Evolutionary conservation across 2,888 invertebrate species (phyloP).

Genomic region (Caradrina kadenii): DNA sequence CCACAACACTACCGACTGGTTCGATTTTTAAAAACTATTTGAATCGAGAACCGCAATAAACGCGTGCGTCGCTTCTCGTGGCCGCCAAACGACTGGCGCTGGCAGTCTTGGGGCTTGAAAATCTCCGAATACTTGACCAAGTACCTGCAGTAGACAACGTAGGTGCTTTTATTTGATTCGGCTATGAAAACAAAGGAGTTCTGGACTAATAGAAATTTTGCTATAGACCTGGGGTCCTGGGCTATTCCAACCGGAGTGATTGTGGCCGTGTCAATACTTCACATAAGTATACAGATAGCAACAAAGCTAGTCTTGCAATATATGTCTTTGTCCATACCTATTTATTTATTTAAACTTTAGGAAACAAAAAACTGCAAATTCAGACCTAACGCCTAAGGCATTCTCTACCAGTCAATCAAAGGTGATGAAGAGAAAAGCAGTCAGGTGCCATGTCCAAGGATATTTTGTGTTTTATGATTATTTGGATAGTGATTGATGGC

Average conservation of each 20-base stretch:
- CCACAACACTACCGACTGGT: constrained; percentile 51
- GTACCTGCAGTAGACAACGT: constrained; percentile 7
- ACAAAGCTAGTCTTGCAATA: neutral
- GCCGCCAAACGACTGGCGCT: constrained; percentile 39
- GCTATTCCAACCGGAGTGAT: neutral
- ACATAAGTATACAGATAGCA: neutral
- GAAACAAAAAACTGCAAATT: no score
- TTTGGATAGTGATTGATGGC: no score
- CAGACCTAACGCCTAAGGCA: no score
- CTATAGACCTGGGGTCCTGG: neutral
- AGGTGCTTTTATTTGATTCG: constrained; percentile 26
- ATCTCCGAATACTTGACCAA: constrained; percentile 46
- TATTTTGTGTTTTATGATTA: no score
- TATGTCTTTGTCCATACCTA: neutral
- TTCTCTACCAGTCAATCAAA: no score
- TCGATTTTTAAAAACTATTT: constrained; percentile 39
- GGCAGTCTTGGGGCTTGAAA: constrained; percentile 5
- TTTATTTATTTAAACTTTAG: no score
- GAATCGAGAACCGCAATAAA: constrained; percentile 2
- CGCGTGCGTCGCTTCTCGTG: constrained; percentile 43
- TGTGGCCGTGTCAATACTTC: no score
- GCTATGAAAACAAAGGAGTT: constrained; percentile 19
- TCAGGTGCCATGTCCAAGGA: no score
- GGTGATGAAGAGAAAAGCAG: no score
- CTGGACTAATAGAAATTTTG: neutral